Conservation (phyloP, 2,797 vertebrate species). For the Macropus fuliginosus region DNA sequence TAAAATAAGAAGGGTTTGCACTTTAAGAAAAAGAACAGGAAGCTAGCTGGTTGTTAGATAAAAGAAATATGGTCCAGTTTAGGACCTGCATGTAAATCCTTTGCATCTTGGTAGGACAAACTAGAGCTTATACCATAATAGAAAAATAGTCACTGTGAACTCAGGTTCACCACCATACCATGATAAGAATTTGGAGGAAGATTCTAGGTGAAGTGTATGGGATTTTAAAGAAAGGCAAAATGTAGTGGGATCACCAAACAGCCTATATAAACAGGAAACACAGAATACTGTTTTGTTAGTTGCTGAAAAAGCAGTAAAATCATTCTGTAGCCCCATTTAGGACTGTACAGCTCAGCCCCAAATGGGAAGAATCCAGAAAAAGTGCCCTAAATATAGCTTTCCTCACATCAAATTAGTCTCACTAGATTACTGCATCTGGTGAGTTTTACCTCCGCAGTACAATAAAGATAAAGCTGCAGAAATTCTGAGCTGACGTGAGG, state of each 20-base stretch:
- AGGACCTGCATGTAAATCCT: neutral
- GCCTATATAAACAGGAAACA: slow-evolving; percentile 29
- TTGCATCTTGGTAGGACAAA: neutral
- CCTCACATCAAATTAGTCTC: slow-evolving; percentile 33
- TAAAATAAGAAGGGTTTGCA: neutral
- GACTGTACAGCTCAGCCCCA: slow-evolving; percentile 38
- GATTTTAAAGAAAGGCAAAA: neutral
- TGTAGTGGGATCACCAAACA: neutral
- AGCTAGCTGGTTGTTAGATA: slow-evolving; percentile 49
- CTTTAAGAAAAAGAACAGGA: neutral
- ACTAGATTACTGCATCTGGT: slow-evolving; percentile 57
- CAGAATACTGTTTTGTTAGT: slow-evolving; percentile 47
- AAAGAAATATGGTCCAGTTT: neutral
- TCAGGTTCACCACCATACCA: neutral
- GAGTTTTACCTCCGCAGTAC: slow-evolving; percentile 52
- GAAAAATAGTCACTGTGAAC: neutral
- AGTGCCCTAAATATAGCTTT: slow-evolving; percentile 48
- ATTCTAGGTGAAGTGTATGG: neutral
- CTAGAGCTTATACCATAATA: neutral
- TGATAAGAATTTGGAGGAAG: neutral
- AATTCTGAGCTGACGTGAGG: slow-evolving; percentile 37
- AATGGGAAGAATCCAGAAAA: slow-evolving; percentile 35
- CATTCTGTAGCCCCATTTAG: slow-evolving; percentile 33
- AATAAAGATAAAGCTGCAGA: slow-evolving; percentile 20
- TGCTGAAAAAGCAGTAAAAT: slow-evolving; percentile 43